phyloP scores from a whole-genome alignment of 1,140 invertebrate genomes.

The Gerris buenoi region DNA sequence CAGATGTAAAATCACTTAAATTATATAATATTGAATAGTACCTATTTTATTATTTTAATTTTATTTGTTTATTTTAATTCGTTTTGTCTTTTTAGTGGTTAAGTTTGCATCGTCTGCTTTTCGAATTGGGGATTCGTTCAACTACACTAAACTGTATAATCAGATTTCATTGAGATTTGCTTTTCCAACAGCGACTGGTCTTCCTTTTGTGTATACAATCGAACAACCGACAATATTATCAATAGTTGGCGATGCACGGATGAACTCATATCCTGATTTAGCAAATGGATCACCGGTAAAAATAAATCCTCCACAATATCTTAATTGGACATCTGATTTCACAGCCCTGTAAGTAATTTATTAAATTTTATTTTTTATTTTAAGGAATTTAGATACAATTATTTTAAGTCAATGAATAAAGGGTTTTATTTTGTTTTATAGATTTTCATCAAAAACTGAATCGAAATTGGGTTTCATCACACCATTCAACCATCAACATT shows the following conservation, averaged over 20 bases:
- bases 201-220: slow-evolving; percentile 46
- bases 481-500: slow-evolving; percentile 40
- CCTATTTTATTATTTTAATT: not conserved
- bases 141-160: slow-evolving; percentile 39
- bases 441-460: slow-evolving; percentile 34
- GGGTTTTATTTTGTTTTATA: too few relatives aligned
- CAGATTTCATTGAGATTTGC: slow-evolving; percentile 36
- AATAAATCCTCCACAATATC: slow-evolving; percentile 24
- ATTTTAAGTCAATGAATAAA: too few relatives aligned
- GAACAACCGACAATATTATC: slow-evolving; percentile 34
- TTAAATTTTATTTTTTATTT: too few relatives aligned
- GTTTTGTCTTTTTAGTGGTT: slow-evolving; percentile 23
- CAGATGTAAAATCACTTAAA: slow-evolving; percentile 25
- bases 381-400: too few relatives aligned
- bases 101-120: slow-evolving; percentile 27
- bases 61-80: not conserved
- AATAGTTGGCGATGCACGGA: slow-evolving; percentile 32
- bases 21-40: not conserved
- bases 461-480: slow-evolving; percentile 44
- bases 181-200: slow-evolving; percentile 47
- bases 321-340: slow-evolving; percentile 32
- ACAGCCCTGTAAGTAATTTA: slow-evolving; percentile 27
- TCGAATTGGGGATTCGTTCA: slow-evolving; percentile 31
- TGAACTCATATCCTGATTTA: slow-evolving; percentile 28
- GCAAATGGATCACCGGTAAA: slow-evolving; percentile 17